These are phyloP conservation scores for Dinocampus coccinellae DNA, from an alignment of 2,888 invertebrate species.

Conservation along the genomic window DNA sequence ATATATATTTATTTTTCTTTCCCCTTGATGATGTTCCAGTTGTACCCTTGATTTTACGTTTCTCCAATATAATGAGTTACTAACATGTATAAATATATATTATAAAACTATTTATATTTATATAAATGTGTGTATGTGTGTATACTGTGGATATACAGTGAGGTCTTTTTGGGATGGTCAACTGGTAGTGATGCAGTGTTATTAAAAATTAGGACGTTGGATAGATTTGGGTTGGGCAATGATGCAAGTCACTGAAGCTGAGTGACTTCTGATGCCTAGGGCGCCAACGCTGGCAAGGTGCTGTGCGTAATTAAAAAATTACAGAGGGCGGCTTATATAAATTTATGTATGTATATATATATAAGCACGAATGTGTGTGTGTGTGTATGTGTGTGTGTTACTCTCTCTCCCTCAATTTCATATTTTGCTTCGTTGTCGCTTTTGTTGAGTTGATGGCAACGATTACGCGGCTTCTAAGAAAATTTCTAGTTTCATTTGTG, in stretches of 20 bases:
- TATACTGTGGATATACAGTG: background rate
- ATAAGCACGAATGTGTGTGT: constrained; percentile 14
- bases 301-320: constrained; percentile 65
- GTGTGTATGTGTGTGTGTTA: constrained; percentile 35
- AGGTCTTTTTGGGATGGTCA: constrained; percentile 9
- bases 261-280: constrained; percentile 47
- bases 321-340: constrained; percentile 54
- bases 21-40: constrained; percentile 30
- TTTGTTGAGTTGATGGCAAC: constrained; percentile 35
- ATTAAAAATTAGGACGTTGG: constrained; percentile 53
- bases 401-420: constrained; percentile 21
- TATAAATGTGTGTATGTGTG: background rate
- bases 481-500: constrained; percentile 52
- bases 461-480: background rate
- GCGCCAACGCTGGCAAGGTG: constrained; percentile 38
- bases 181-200: constrained; percentile 44
- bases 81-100: background rate
- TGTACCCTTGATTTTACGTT: constrained; percentile 39
- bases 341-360: constrained; percentile 1
- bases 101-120: too few relatives aligned
- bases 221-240: constrained; percentile 27
- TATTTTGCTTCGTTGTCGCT: background rate
- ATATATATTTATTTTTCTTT: constrained; percentile 40
- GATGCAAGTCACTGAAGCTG: constrained; percentile 58
- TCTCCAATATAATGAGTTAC: constrained; percentile 18